Evolutionary conservation across 1,140 invertebrate species (phyloP).

Genomic region (Diorhabda sublineata): DNA sequence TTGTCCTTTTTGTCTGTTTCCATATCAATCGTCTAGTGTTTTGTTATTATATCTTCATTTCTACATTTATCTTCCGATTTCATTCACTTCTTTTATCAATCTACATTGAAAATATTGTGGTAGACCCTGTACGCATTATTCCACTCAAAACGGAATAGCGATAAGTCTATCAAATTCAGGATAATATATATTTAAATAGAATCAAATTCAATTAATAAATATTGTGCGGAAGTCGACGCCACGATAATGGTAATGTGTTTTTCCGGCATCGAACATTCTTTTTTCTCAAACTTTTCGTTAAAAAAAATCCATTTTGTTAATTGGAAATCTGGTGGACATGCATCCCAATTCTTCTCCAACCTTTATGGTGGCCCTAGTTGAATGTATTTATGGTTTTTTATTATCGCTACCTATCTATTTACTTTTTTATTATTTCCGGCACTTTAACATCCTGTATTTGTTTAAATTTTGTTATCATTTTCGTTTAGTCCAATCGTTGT

Average conservation of each 20-base stretch:
- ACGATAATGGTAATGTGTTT: conserved; percentile 3
- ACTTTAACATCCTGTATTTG: neutral
- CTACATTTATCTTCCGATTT: neutral
- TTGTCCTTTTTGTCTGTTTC: neutral
- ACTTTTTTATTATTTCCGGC: neutral
- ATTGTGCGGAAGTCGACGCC: conserved; percentile 4
- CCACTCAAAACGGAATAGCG: neutral
- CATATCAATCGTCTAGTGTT: neutral
- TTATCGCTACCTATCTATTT: neutral
- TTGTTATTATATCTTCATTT: neutral
- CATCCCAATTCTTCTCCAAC: neutral
- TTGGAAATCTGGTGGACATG: neutral
- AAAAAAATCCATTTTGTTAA: neutral
- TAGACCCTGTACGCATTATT: neutral
- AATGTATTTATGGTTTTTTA: neutral
- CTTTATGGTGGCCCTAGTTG: neutral
- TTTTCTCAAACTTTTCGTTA: neutral
- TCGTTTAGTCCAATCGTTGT: neutral
- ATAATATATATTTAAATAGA: conserved; percentile 13
- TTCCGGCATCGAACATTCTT: neutral
- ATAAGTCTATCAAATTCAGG: neutral
- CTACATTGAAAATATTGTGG: conserved; percentile 5
- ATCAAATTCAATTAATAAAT: conserved; percentile 10
- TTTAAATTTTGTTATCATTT: neutral
- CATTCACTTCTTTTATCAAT: conserved; percentile 3